phyloP scores from a whole-genome alignment of 2,888 invertebrate species.

The Dascillus cervinus region DNA sequence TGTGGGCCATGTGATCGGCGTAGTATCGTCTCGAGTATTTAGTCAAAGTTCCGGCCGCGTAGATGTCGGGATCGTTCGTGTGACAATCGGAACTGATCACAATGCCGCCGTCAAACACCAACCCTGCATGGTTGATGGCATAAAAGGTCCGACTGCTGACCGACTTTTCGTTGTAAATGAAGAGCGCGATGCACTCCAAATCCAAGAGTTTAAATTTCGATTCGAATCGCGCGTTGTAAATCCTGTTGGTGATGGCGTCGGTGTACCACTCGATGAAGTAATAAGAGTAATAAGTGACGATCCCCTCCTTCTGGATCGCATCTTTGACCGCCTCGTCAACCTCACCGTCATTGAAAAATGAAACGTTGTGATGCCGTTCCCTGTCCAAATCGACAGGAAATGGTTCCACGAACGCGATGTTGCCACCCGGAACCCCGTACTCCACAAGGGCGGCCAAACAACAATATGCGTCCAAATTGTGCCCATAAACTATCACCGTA shows the following conservation, averaged over 20 bases:
- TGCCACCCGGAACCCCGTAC: constrained; percentile 47
- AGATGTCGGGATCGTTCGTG: constrained; percentile 59
- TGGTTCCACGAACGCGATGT: constrained; percentile 55
- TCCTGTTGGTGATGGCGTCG: constrained; percentile 27
- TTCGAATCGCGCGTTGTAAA: constrained; percentile 39
- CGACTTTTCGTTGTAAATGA: constrained; percentile 50
- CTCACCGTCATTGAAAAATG: constrained; percentile 39
- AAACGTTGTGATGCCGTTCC: constrained; percentile 9
- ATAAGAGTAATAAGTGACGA: constrained; percentile 46
- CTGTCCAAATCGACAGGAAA: constrained; percentile 38
- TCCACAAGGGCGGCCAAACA: constrained; percentile 57
- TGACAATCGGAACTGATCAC: constrained; percentile 54
- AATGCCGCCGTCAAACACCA: constrained; percentile 57
- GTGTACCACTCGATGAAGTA: constrained; percentile 50
- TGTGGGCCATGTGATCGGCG: constrained; percentile 46
- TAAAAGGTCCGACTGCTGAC: constrained; percentile 38
- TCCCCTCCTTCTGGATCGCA: constrained; percentile 29
- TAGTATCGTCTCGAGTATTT: constrained; percentile 55
- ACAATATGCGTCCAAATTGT: constrained; percentile 56
- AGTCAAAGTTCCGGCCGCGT: constrained; percentile 57
- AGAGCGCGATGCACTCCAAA: constrained; percentile 49
- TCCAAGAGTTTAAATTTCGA: constrained; percentile 41
- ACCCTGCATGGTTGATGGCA: constrained; percentile 48
- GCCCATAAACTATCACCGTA: constrained; percentile 59
- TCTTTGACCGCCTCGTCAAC: constrained; percentile 47